Evolutionary conservation across 2,888 invertebrate genomes (phyloP).

Genomic region (Spodoptera exigua): DNA sequence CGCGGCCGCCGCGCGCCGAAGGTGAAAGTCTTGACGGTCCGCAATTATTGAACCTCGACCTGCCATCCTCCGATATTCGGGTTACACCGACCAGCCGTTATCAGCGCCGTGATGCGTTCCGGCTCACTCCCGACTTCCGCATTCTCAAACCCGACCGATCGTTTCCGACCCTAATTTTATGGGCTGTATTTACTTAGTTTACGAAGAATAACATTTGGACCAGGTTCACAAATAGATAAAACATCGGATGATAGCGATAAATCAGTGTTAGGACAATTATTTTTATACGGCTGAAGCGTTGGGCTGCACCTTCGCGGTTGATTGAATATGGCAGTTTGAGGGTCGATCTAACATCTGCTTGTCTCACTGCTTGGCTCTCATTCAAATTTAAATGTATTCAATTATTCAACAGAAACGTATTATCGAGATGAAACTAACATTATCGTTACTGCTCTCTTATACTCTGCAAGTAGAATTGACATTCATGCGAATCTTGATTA

Average conservation of each 20-base stretch:
- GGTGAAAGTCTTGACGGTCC: slow-evolving; percentile 86
- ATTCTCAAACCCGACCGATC: slow-evolving; percentile 57
- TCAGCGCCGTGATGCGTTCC: slow-evolving; percentile 55
- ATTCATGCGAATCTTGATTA: slow-evolving; percentile 19
- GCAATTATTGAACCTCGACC: slow-evolving; percentile 87
- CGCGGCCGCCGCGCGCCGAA: slow-evolving; percentile 82
- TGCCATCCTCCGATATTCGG: slow-evolving; percentile 81
- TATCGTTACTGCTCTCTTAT: slow-evolving; percentile 36
- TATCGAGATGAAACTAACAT: slow-evolving; percentile 40
- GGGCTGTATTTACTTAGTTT: slow-evolving; percentile 17
- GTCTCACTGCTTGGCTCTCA: slow-evolving; percentile 76
- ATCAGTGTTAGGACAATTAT: slow-evolving; percentile 54
- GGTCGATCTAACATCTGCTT: slow-evolving; percentile 79
- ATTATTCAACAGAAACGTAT: slow-evolving; percentile 53
- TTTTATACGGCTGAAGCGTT: slow-evolving; percentile 55
- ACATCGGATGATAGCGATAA: slow-evolving; percentile 35
- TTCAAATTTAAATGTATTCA: slow-evolving; percentile 79
- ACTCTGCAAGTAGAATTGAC: slow-evolving; percentile 26
- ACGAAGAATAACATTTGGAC: slow-evolving; percentile 31
- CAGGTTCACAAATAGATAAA: slow-evolving; percentile 45
- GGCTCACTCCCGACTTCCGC: slow-evolving; percentile 70
- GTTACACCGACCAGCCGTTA: slow-evolving; percentile 66
- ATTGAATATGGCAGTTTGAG: slow-evolving; percentile 80
- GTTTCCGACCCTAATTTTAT: slow-evolving; percentile 51
- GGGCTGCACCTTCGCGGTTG: slow-evolving; percentile 80